Base-by-base conservation (phyloP, 2,113 vertebrate species). In the Cheirogaleus medius region DNA sequence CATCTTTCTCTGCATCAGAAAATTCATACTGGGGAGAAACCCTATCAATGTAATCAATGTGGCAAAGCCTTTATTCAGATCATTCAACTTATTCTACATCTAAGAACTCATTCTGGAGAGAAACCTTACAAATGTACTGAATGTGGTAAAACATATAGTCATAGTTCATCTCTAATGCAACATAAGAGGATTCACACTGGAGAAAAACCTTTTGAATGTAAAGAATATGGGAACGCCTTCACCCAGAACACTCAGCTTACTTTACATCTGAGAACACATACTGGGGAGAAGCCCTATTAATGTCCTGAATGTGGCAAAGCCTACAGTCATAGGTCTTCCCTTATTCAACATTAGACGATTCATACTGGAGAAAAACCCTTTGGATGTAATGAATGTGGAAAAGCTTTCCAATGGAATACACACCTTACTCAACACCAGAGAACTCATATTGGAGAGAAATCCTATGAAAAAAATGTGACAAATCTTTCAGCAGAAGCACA, bases 281-380 rank as follows among this genome's bases (percentile, higher is more conserved):
- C 91, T 15, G 85, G 91, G 20, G 49, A 84, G 60, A 96, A 96
- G 54, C 71, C 96, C 1, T 76, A 85, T 76, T 77, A 87, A n/a
- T 95, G 86, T 91, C 68, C 52, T 8, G 54, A 92, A 56, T 97
- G 95, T 42, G 77, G 87, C 14, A 97, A 96, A 54, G 73, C 81
- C 58, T 97, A 95, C 73, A 86, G 78, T 27, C 63, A 37, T 23
- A 87, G 49, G 29, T 81, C 56, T 69, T 86, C 64, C 58, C 87
- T 96, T 23, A 58, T 63, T 63, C 58, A 80, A 13, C 93, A 83
- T 44, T 63, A 76, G 56, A 63, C 32, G 42, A 82, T 91, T 68
- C 89, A 95, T 56, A 85, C 69, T 4, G 34, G 69, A 32, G 69
- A 77, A 63, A 86, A 60, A 77, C 44, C 60, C 32, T 87, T 91